A percentile compares a stretch with the other conserved stretches of the same genome.
phyloP scores from a whole-genome alignment of 2,113 vertebrate genomes.

The Siniperca knerii region DNA sequence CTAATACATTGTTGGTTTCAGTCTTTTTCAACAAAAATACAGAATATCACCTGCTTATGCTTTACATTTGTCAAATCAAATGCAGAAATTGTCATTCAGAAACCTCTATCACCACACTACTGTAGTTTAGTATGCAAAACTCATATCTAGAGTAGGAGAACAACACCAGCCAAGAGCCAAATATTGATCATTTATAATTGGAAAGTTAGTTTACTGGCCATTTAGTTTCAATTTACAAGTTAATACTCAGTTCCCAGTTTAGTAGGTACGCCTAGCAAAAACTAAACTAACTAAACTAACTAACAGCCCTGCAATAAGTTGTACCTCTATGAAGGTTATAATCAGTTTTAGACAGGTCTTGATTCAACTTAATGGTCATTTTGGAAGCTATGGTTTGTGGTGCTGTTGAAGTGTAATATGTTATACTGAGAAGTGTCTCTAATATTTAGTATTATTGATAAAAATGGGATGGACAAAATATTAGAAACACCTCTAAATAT shows the following conservation, averaged over 20 bases:
- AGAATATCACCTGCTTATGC: no score
- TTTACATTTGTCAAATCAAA: no score
- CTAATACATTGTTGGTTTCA: no score
- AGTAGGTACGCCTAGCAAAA: background rate
- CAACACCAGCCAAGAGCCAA: background rate
- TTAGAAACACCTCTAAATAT: no score
- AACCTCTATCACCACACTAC: background rate
- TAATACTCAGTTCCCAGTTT: background rate
- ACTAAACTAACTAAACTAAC: no score
- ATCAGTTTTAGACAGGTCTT: background rate
- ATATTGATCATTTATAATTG: background rate
- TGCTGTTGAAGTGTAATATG: no score
- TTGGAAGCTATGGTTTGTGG: no score
- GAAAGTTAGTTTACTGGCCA: background rate
- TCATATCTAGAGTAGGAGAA: background rate
- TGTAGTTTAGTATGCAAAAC: background rate
- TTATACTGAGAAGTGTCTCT: background rate
- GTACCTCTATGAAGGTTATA: background rate
- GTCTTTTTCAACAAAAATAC: no score
- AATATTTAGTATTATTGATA: background rate
- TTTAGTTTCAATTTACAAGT: background rate
- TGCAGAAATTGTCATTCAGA: background rate
- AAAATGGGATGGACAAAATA: background rate
- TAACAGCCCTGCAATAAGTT: background rate
- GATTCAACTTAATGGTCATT: background rate